phyloP scores from a whole-genome alignment of 2,113 vertebrate species.

The Phocoena phocoena region DNA sequence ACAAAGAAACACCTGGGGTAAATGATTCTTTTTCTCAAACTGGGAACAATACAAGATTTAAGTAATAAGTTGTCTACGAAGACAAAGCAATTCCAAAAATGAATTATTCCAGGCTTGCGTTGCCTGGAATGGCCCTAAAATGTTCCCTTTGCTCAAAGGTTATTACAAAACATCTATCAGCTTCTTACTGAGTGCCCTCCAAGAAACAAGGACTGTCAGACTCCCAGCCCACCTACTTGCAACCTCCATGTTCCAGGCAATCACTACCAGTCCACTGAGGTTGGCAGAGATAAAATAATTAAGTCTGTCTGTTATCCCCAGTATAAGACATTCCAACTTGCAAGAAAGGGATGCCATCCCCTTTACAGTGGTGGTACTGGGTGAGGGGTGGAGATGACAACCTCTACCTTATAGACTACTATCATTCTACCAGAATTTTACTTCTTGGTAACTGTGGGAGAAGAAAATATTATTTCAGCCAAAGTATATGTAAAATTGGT shows the following conservation, averaged over 20 bases:
- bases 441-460: background rate
- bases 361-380: background rate
- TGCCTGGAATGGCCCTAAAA: slow-evolving; percentile 38
- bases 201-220: background rate
- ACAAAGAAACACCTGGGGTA: slow-evolving; percentile 21
- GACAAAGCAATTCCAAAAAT: slow-evolving; percentile 38
- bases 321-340: background rate
- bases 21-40: slow-evolving; percentile 26
- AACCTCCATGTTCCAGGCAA: background rate
- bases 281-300: background rate
- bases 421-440: background rate
- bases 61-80: slow-evolving; percentile 26
- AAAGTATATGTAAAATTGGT: background rate
- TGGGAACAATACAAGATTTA: slow-evolving; percentile 15
- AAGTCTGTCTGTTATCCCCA: background rate
- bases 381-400: background rate
- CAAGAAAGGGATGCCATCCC: background rate
- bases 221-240: background rate
- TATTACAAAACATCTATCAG: slow-evolving; percentile 58
- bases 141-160: background rate
- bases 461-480: background rate
- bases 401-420: background rate
- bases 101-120: slow-evolving; percentile 34
- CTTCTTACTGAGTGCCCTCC: background rate
- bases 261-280: background rate